Evolutionary conservation across 2,797 vertebrate genomes (phyloP).

Genomic region (Chelidonichthys spinosus): DNA sequence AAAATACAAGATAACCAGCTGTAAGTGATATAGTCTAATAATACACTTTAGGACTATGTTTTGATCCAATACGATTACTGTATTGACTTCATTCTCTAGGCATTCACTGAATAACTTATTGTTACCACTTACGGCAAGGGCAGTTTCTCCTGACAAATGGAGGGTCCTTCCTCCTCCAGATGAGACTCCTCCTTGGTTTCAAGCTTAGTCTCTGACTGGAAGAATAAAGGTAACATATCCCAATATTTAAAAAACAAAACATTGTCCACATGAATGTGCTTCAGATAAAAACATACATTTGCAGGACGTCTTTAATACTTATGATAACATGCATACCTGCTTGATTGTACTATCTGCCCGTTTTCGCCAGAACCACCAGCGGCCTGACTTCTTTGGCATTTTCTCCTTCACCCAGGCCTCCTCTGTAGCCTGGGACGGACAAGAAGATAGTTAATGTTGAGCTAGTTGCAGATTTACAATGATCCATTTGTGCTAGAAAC

Average conservation of each 20-base stretch:
- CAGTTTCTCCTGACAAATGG: constrained; percentile 84
- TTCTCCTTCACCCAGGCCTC: constrained; percentile 98
- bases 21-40: too few species aligned
- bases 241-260: background rate
- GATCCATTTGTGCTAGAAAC: background rate
- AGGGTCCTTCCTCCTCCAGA: constrained; percentile 81
- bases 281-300: background rate
- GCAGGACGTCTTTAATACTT: background rate
- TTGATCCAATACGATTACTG: background rate
- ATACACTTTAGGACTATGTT: too few species aligned
- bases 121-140: constrained; percentile 74
- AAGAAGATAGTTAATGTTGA: background rate
- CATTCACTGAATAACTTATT: constrained; percentile 17
- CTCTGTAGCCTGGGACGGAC: constrained; percentile 88
- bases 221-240: constrained; percentile 18
- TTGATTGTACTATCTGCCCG: constrained; percentile 93
- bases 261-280: background rate
- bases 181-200: constrained; percentile 89
- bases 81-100: background rate
- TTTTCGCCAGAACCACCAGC: constrained; percentile 99
- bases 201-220: constrained; percentile 90
- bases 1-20: background rate
- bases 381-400: constrained; percentile 98
- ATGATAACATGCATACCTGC: constrained; percentile 82
- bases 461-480: background rate